Evolutionary conservation across 1,140 invertebrate species (phyloP).

Genomic region (Sinella curviseta): DNA sequence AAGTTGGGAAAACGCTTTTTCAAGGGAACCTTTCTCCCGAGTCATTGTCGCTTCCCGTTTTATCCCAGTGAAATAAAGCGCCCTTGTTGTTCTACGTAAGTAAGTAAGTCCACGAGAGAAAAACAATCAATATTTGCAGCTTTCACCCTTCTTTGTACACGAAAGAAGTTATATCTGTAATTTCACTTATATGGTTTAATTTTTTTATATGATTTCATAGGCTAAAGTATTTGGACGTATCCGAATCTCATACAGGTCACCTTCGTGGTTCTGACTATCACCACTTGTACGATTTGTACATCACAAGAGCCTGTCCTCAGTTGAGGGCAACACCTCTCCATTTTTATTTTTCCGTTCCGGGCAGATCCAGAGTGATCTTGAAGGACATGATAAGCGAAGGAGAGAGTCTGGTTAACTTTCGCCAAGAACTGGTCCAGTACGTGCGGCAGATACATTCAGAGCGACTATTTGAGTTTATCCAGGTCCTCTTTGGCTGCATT

Average conservation of each 20-base stretch:
- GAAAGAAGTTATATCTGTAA: too few relatives aligned
- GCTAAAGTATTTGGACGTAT: neutral
- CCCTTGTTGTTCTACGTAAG: slow-evolving; percentile 6
- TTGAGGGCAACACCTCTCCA: slow-evolving; percentile 26
- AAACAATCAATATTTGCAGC: neutral
- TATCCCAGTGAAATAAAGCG: neutral
- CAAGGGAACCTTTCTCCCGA: neutral
- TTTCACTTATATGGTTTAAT: too few relatives aligned
- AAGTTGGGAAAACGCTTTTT: neutral
- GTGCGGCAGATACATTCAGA: slow-evolving; percentile 4
- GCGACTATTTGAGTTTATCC: slow-evolving; percentile 12
- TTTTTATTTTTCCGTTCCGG: slow-evolving; percentile 32
- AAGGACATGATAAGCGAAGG: neutral
- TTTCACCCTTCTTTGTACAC: too few relatives aligned
- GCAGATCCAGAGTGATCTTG: neutral
- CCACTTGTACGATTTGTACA: neutral
- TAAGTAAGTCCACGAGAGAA: neutral
- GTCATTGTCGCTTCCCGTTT: neutral
- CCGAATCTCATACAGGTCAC: neutral
- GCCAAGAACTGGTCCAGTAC: slow-evolving; percentile 16
- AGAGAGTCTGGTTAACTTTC: neutral
- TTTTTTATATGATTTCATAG: neutral
- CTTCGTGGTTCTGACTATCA: neutral
- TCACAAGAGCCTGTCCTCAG: slow-evolving; percentile 25
- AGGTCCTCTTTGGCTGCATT: slow-evolving; percentile 2